Base-by-base conservation (phyloP, 2,888 invertebrate genomes). In the Ptychoptera albimana region DNA sequence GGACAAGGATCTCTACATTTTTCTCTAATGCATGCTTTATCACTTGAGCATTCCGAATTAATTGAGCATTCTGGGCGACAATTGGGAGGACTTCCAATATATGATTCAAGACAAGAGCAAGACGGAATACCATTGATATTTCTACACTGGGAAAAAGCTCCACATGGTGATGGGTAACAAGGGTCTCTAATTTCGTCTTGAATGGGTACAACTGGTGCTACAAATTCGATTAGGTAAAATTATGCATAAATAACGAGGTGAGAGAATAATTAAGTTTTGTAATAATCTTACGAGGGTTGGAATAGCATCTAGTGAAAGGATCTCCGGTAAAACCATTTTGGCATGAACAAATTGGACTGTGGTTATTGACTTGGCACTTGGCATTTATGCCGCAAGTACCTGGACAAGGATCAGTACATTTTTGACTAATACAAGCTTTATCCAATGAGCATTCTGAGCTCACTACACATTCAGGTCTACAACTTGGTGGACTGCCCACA, bases 321-420 rank as follows among this genome's bases (percentile, higher is more conserved):
- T 85, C 79, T 35, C 87, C 87, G 45, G 75, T 73, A 55, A 73
- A 75, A 39, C 77, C 76, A 52, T 62, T 54, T 16, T 67, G 69
- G 57, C 86, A 86, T 43, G 74, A 74, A 60, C 87, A 88, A 54
- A 83, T 76, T 2, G 86, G 84, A 58, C 78, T 82, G 57, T 85
- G 86, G 58, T 82, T 80, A 45, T 79, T 74, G 10, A 82, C 81
- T 60, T 73, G 73, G 56, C 86, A 86, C 47, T 74, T 66, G 1
- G 84, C 79, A 50, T 75, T 75, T 38, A 72, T 58, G 8, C 82
- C 85, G 60, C 86, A 86, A 7, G 79, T 75, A 47, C 79, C 81
- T 7, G 78, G 77, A 53, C 85, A 85, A 2, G 84, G 83, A 57
- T 85, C 76, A 47, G 69, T 61, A 61, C 85, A 85, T 60, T 77